A percentile compares a stretch with the other conserved stretches of the same genome.
phyloP scores from a whole-genome alignment of 64 coral and sea anemone genomes.

The Stylophora pistillata region DNA sequence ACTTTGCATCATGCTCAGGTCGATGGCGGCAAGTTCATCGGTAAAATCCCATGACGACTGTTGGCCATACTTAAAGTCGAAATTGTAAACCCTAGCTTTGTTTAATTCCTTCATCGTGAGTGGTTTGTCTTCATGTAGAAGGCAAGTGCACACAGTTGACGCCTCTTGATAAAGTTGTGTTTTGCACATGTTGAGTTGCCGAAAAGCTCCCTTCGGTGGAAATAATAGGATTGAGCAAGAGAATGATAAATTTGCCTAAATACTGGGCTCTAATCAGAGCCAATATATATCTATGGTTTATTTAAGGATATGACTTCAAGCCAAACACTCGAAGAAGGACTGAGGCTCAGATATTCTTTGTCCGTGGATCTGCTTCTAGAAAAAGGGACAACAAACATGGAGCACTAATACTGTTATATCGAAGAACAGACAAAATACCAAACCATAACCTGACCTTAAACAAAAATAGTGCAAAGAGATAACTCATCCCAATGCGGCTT shows the following conservation, averaged over 20 bases:
- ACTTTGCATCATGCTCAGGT: conserved; percentile 22
- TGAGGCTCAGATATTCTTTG: no score
- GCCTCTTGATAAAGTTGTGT: conserved; percentile 24
- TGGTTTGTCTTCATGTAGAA: conserved; percentile 16
- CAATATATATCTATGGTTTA: no score
- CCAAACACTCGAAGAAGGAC: no score
- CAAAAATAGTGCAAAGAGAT: no score
- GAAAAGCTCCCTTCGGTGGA: background rate
- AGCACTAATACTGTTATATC: no score
- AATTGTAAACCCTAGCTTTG: conserved; percentile 49
- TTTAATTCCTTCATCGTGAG: conserved; percentile 55
- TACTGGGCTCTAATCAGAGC: no score
- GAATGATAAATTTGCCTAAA: background rate
- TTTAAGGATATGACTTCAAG: no score
- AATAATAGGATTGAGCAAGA: conserved; percentile 2
- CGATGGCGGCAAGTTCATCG: conserved; percentile 8
- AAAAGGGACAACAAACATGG: no score
- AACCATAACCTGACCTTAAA: no score
- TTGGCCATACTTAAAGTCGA: conserved; percentile 70
- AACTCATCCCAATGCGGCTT: no score
- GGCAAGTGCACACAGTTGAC: background rate
- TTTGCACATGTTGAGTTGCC: conserved; percentile 13
- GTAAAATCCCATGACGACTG: conserved; percentile 8
- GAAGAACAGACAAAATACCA: no score
- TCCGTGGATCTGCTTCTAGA: no score